phyloP scores from a whole-genome alignment of 2,797 vertebrate genomes.

The Falco concolor region DNA sequence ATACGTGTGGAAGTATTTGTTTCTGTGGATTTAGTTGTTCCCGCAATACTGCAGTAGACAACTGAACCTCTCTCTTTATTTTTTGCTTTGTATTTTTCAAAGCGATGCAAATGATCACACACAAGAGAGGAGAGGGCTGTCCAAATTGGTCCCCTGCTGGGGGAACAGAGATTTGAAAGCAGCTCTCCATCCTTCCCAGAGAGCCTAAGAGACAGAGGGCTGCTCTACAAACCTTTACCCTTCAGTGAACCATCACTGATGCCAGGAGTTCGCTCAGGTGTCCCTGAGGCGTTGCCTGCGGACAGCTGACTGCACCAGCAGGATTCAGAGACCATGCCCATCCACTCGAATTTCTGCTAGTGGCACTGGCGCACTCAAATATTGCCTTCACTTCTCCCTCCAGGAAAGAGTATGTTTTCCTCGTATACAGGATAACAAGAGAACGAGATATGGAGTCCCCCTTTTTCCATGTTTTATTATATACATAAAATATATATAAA shows the following conservation, averaged over 20 bases:
- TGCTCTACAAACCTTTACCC: neutral
- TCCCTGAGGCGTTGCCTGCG: neutral
- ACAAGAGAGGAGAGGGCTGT: neutral
- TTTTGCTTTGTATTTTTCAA: neutral
- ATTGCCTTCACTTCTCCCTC: neutral
- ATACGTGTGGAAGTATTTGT: accelerated
- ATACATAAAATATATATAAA: neutral
- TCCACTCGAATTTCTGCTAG: neutral
- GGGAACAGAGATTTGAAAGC: neutral
- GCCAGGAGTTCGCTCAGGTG: neutral
- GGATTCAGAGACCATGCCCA: neutral
- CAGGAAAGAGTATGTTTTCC: neutral
- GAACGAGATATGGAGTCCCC: neutral
- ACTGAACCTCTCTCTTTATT: accelerated
- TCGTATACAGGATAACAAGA: neutral
- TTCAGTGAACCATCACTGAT: neutral
- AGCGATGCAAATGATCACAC: neutral
- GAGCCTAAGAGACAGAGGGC: neutral
- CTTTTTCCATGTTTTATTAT: neutral
- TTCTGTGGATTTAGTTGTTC: neutral
- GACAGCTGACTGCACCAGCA: neutral
- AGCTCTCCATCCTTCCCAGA: neutral
- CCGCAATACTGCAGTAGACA: neutral
- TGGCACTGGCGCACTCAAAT: neutral
- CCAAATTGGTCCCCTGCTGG: neutral